A percentile compares a stretch with the other conserved stretches of the same genome.
phyloP scores from a whole-genome alignment of 2,888 invertebrate genomes.

The Liopterus haemorrhoidalis region DNA sequence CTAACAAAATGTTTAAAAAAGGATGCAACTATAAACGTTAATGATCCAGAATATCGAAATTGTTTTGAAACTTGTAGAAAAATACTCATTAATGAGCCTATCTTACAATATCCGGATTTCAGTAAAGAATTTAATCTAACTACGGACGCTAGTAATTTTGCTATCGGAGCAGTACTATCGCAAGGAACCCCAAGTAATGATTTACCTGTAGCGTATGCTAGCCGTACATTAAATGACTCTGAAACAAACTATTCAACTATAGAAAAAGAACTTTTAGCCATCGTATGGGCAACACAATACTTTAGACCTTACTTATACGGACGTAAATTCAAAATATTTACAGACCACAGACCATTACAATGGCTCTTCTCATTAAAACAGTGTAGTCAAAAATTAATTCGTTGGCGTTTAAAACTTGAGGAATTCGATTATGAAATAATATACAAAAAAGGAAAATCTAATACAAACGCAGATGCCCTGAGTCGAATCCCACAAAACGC shows the following conservation, averaged over 20 bases:
- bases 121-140: constrained; percentile 34
- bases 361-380: constrained; percentile 39
- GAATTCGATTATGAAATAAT: constrained; percentile 31
- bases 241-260: constrained; percentile 26
- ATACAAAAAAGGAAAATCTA: constrained; percentile 4
- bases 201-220: no score
- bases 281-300: constrained; percentile 28
- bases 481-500: constrained; percentile 1
- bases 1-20: constrained; percentile 14
- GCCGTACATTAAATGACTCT: constrained; percentile 24
- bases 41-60: not conserved
- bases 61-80: constrained; percentile 16
- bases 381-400: constrained; percentile 37
- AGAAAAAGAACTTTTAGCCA: constrained; percentile 29
- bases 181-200: no score
- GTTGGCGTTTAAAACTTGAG: constrained; percentile 37
- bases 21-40: no score
- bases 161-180: no score
- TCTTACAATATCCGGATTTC: constrained; percentile 41
- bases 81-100: no score
- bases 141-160: constrained; percentile 37
- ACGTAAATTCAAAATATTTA: constrained; percentile 37
- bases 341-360: constrained; percentile 39
- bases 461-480: constrained; percentile 3
- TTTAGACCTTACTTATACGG: constrained; percentile 31